Conservation (phyloP, 2,888 invertebrate genomes). For the Drosophila pullipes region DNA sequence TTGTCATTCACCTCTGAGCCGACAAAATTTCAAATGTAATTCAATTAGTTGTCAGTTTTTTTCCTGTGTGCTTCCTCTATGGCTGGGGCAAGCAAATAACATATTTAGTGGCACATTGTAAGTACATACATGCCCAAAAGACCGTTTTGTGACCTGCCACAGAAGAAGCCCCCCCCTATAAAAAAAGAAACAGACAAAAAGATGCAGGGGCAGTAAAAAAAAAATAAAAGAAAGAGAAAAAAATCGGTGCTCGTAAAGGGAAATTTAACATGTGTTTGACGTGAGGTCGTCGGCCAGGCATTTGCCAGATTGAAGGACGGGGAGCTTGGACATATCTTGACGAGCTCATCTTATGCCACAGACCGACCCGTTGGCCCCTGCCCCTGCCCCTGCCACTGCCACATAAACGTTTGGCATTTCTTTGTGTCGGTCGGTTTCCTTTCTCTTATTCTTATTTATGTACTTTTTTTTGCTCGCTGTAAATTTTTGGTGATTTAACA, state of each 20-base stretch:
- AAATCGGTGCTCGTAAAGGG: conserved; percentile 32
- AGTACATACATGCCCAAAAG: conserved; percentile 37
- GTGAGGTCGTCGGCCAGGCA: background rate
- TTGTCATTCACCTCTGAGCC: conserved; percentile 28
- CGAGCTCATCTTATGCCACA: conserved; percentile 71
- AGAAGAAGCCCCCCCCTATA: background rate
- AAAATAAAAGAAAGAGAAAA: background rate
- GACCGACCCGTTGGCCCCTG: conserved; percentile 27
- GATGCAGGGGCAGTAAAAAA: background rate
- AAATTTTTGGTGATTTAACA: conserved; percentile 72
- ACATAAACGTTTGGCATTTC: conserved; percentile 11
- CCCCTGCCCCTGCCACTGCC: background rate
- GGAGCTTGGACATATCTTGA: conserved; percentile 58
- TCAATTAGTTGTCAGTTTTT: conserved; percentile 59
- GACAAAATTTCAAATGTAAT: conserved; percentile 66
- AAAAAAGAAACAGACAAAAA: conserved; percentile 6
- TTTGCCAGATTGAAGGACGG: background rate
- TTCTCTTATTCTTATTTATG: conserved; percentile 46
- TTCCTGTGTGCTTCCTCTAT: conserved; percentile 15
- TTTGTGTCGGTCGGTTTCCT: conserved; percentile 12
- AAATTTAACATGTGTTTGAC: conserved; percentile 69
- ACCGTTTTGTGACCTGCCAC: conserved; percentile 44
- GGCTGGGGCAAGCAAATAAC: conserved; percentile 3
- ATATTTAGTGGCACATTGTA: conserved; percentile 55
- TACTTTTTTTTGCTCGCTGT: conserved; percentile 54